phyloP scores from a whole-genome alignment of 1,140 invertebrate species.

The Phymastichus coffea region DNA sequence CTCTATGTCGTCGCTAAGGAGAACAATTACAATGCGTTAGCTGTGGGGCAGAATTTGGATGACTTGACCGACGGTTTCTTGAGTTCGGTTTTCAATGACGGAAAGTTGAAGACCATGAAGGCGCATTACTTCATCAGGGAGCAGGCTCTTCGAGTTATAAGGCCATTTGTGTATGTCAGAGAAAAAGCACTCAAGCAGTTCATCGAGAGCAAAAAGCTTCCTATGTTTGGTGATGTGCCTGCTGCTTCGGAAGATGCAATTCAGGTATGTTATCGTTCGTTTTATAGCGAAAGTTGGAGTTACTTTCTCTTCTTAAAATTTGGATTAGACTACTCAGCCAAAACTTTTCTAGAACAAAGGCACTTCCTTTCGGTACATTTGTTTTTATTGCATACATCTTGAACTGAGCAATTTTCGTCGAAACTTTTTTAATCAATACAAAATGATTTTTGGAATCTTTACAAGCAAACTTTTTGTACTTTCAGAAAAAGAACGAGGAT shows the following conservation, averaged over 20 bases:
- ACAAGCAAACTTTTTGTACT: slow-evolving; percentile 4
- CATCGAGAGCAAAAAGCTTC: slow-evolving; percentile 67
- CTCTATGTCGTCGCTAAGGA: slow-evolving; percentile 74
- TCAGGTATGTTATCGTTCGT: slow-evolving; percentile 60
- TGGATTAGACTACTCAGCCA: too few relatives aligned
- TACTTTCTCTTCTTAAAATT: too few relatives aligned
- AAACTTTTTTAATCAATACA: too few relatives aligned
- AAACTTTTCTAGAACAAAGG: too few relatives aligned
- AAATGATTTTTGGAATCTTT: too few relatives aligned
- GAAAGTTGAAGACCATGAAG: slow-evolving; percentile 77
- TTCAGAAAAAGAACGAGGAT: slow-evolving; percentile 60
- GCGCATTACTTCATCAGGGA: slow-evolving; percentile 78
- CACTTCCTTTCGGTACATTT: too few relatives aligned
- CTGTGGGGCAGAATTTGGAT: slow-evolving; percentile 84
- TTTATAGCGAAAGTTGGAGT: too few relatives aligned
- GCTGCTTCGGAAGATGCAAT: slow-evolving; percentile 65
- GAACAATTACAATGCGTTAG: slow-evolving; percentile 82
- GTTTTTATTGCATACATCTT: background rate
- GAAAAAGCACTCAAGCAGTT: slow-evolving; percentile 73
- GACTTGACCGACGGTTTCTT: slow-evolving; percentile 83
- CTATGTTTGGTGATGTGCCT: slow-evolving; percentile 65
- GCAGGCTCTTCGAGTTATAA: slow-evolving; percentile 77
- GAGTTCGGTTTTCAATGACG: slow-evolving; percentile 80
- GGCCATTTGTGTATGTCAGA: slow-evolving; percentile 85
- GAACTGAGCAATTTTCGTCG: background rate